Conservation (phyloP, 2,888 invertebrate genomes). For the Eurytoma californica region DNA sequence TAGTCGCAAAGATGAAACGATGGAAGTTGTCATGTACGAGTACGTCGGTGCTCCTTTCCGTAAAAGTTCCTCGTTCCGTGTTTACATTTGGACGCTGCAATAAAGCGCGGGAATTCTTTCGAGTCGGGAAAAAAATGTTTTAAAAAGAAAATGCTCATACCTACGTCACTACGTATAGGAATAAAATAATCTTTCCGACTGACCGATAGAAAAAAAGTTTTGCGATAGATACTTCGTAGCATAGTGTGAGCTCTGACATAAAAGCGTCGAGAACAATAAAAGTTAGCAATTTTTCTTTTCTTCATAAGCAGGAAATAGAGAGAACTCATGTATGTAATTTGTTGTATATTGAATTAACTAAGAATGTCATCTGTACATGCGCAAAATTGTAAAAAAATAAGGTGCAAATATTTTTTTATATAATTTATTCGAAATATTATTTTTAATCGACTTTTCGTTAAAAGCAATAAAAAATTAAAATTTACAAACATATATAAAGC, state of each 20-base stretch:
- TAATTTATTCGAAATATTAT: slow-evolving; percentile 26
- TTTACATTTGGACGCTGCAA: slow-evolving; percentile 44
- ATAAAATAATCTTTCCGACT: slow-evolving; percentile 37
- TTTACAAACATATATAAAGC: background rate
- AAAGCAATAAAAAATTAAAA: slow-evolving; percentile 18
- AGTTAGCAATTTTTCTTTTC: slow-evolving; percentile 27
- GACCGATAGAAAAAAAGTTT: slow-evolving; percentile 49
- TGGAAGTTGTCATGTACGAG: slow-evolving; percentile 14
- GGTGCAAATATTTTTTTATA: slow-evolving; percentile 11
- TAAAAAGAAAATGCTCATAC: slow-evolving; percentile 53
- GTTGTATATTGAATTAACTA: slow-evolving; percentile 13
- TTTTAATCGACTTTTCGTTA: slow-evolving; percentile 11
- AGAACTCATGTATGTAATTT: slow-evolving; percentile 39
- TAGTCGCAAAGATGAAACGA: slow-evolving; percentile 34
- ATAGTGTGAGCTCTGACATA: slow-evolving; percentile 39
- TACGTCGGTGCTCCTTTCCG: slow-evolving; percentile 38
- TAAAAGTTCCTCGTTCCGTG: slow-evolving; percentile 53
- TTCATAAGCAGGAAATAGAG: slow-evolving; percentile 13
- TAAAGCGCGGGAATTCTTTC: slow-evolving; percentile 38
- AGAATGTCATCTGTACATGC: slow-evolving; percentile 11
- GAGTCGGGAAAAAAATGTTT: slow-evolving; percentile 32
- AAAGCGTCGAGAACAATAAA: slow-evolving; percentile 45
- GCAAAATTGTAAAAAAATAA: slow-evolving; percentile 14
- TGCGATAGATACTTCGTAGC: slow-evolving; percentile 49
- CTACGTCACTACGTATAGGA: slow-evolving; percentile 41